A percentile compares a stretch with the other conserved stretches of the same genome.
Conservation (phyloP, 2,113 vertebrate genomes). For the Alligator mississippiensis region DNA sequence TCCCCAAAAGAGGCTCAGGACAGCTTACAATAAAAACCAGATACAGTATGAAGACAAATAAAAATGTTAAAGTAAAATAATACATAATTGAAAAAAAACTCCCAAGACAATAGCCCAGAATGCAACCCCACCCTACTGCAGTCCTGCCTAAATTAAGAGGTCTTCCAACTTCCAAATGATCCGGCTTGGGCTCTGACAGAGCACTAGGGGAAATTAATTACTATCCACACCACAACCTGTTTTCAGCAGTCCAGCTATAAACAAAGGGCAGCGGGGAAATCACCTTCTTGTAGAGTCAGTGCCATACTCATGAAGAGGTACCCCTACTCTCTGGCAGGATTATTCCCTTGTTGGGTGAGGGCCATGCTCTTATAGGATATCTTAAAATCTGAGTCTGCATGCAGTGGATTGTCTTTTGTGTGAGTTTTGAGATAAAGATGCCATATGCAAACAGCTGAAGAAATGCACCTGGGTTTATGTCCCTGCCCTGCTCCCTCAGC, state of each 20-base stretch:
- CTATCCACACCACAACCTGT: background rate
- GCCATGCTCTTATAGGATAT: background rate
- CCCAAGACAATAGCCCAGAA: too few relatives aligned
- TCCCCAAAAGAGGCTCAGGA: too few relatives aligned
- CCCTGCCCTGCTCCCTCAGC: background rate
- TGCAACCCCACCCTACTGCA: too few relatives aligned
- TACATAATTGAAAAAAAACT: too few relatives aligned
- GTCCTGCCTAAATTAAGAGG: too few relatives aligned
- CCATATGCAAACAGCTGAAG: background rate
- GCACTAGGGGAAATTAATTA: background rate
- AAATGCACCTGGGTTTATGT: background rate
- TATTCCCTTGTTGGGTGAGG: background rate
- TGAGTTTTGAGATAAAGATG: background rate
- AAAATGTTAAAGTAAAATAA: too few relatives aligned
- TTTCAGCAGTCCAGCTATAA: background rate
- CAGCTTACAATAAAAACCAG: too few relatives aligned
- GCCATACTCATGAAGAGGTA: background rate
- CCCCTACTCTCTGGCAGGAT: accelerated
- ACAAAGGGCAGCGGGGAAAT: background rate
- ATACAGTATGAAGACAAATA: too few relatives aligned
- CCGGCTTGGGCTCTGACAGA: background rate
- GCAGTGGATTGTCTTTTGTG: background rate
- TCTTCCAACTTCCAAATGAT: too few relatives aligned
- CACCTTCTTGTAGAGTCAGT: accelerated
- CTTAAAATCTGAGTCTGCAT: background rate